These are phyloP conservation scores for Enteromius trimaculatus DNA, from an alignment of 2,797 vertebrate genomes.

Conservation along the genomic window DNA sequence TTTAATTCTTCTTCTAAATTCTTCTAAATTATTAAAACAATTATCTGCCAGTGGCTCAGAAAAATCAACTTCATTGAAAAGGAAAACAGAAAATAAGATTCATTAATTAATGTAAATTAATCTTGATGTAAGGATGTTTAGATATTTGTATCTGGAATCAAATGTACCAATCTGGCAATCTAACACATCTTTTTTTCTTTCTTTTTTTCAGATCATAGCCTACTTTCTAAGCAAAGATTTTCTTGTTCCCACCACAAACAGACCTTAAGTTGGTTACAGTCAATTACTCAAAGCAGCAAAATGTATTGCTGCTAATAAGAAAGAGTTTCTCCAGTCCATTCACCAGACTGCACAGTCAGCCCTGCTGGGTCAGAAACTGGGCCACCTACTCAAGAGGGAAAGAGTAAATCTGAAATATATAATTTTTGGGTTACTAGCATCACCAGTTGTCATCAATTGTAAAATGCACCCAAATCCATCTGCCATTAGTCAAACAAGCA, in stretches of 20 bases:
- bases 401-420: neutral
- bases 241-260: constrained; percentile 66
- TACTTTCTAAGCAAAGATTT: constrained; percentile 45
- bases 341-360: constrained; percentile 9
- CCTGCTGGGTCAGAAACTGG: constrained; percentile 14
- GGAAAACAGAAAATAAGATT: neutral
- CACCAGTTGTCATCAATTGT: constrained; percentile 1
- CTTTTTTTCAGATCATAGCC: neutral
- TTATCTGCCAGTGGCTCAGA: neutral
- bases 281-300: constrained; percentile 71
- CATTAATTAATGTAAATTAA: neutral
- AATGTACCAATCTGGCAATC: neutral
- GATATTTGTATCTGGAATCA: neutral
- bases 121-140: neutral
- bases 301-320: constrained; percentile 71
- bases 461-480: neutral
- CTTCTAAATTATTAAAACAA: neutral
- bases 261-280: constrained; percentile 68
- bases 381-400: neutral
- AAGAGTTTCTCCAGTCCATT: constrained; percentile 57
- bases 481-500: neutral
- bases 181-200: neutral
- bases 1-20: neutral
- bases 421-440: constrained; percentile 10
- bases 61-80: neutral